Evolutionary conservation across 1,140 invertebrate species (phyloP).

Genomic region (Berghia stephanieae): DNA sequence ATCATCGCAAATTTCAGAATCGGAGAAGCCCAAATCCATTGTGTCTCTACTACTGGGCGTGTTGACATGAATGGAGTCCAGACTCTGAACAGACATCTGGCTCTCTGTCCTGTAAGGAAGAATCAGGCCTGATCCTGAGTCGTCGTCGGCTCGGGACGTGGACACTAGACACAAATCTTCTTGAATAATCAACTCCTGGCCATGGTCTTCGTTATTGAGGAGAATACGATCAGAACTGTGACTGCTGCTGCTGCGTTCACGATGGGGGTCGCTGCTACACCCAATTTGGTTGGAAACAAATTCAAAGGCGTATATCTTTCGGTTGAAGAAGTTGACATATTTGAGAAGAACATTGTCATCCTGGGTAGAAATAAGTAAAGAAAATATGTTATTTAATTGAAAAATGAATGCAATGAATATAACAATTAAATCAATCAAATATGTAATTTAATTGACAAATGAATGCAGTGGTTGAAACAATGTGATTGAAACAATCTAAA

Average conservation of each 20-base stretch:
- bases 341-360: constrained; percentile 72
- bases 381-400: not conserved
- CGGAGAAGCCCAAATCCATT: constrained; percentile 14
- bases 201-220: too few species aligned
- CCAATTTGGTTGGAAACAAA: constrained; percentile 41
- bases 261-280: too few species aligned
- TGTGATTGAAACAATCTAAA: too few species aligned
- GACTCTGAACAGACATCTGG: constrained; percentile 27
- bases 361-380: constrained; percentile 53
- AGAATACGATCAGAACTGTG: not conserved
- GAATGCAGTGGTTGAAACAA: too few species aligned
- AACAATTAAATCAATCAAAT: constrained; percentile 12
- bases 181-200: too few species aligned
- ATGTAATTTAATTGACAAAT: too few species aligned
- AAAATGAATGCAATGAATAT: too few species aligned
- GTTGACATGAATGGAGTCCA: constrained; percentile 29
- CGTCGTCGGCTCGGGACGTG: not conserved
- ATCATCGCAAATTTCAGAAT: constrained; percentile 25
- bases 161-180: not conserved
- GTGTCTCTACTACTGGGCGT: constrained; percentile 26
- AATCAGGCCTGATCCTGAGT: too few species aligned
- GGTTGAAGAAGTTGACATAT: constrained; percentile 71
- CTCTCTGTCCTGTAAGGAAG: not conserved
- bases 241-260: too few species aligned
- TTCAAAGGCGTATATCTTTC: constrained; percentile 65